Conservation (phyloP, 2,113 vertebrate species). For the Baryphthengus martii region DNA sequence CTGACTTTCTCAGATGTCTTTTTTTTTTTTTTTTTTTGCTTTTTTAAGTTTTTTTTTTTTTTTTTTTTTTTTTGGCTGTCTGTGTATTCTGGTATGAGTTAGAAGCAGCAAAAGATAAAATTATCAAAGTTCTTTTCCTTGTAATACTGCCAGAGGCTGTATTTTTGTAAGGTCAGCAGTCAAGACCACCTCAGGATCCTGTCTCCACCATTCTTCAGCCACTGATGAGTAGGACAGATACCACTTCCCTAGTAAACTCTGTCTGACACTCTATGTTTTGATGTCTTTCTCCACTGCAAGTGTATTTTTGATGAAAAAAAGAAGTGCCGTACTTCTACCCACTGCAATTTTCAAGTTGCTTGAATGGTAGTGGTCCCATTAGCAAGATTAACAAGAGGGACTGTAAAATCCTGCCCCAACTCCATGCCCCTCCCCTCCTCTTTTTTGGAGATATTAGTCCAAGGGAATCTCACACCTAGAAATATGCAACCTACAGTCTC, state of each 20-base stretch:
- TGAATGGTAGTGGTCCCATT: background rate
- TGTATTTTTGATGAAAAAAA: background rate
- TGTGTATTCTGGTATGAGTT: background rate
- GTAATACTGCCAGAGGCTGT: background rate
- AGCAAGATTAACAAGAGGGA: background rate
- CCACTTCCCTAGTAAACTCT: background rate
- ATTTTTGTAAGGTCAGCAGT: background rate
- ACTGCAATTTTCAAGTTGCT: background rate
- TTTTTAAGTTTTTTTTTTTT: background rate
- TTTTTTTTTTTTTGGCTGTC: background rate
- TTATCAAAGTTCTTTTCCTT: background rate
- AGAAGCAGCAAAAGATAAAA: background rate
- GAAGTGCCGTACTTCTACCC: background rate
- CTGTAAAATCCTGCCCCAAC: background rate
- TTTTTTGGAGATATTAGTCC: background rate
- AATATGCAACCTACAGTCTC: background rate
- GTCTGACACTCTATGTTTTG: background rate
- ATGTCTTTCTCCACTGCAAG: background rate
- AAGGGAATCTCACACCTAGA: background rate
- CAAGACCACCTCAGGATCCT: background rate
- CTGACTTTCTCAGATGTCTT: background rate
- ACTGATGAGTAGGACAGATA: background rate
- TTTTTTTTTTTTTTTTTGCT: background rate
- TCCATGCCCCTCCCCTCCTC: accelerated
- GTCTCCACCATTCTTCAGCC: background rate